A percentile compares a stretch with the other conserved stretches of the same genome.
These are phyloP conservation scores for Lethenteron camtschaticum DNA, from an alignment of 2,113 vertebrate species.

Conservation along the genomic window DNA sequence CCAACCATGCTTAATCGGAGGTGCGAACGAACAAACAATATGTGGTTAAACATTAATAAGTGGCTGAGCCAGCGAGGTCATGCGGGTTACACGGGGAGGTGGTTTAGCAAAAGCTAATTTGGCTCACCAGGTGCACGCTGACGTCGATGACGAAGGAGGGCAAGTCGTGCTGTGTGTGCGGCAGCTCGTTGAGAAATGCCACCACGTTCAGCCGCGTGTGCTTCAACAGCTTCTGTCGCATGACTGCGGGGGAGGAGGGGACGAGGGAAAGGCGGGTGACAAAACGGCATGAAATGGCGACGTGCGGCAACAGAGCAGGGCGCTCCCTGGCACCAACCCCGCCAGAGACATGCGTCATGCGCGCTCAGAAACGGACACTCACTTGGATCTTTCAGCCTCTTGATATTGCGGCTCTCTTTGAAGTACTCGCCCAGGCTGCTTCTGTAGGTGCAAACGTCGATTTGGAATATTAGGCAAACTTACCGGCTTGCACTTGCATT, in stretches of 20 bases:
- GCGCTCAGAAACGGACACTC: constrained; percentile 16
- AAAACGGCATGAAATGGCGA: too few relatives aligned
- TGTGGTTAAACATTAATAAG: neutral
- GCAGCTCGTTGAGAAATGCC: constrained; percentile 57
- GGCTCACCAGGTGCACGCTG: constrained; percentile 42
- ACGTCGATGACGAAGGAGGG: constrained; percentile 53
- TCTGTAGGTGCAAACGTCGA: constrained; percentile 16
- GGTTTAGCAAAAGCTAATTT: too few relatives aligned
- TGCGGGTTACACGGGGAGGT: neutral
- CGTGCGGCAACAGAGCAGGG: too few relatives aligned
- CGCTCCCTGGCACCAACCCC: too few relatives aligned
- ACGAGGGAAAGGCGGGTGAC: neutral
- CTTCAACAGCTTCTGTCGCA: constrained; percentile 42
- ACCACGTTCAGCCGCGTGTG: constrained; percentile 52
- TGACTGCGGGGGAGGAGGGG: constrained; percentile 16
- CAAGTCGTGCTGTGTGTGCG: constrained; percentile 55
- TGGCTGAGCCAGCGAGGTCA: neutral
- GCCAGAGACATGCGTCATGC: too few relatives aligned
- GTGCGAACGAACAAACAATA: too few relatives aligned
- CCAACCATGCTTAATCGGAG: too few relatives aligned
- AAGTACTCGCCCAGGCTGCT: constrained; percentile 44
- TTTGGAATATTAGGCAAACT: too few relatives aligned
- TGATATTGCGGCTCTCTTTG: constrained; percentile 54
- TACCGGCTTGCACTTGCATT: too few relatives aligned
- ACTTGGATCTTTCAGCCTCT: constrained; percentile 51